phyloP scores from a whole-genome alignment of 2,113 vertebrate species.

The Polypterus senegalus region DNA sequence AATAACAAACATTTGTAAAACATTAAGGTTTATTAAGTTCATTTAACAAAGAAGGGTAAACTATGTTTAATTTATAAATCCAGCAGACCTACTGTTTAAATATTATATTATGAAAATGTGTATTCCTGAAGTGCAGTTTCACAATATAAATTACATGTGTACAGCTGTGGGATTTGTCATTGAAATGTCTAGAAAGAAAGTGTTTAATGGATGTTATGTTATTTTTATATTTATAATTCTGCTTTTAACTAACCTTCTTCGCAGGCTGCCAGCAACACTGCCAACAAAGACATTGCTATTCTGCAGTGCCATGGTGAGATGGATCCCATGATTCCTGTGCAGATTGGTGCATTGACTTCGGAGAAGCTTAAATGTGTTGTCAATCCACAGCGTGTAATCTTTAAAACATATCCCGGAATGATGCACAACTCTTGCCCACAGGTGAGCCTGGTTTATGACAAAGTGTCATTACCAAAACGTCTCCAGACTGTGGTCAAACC shows the following conservation, averaged over 20 bases:
- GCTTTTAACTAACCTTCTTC: background rate
- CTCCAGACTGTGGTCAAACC: background rate
- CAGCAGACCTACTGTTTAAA: too few relatives aligned
- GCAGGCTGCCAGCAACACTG: conserved; percentile 67
- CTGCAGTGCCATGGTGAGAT: conserved; percentile 89
- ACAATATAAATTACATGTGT: too few relatives aligned
- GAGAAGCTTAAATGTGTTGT: conserved; percentile 79
- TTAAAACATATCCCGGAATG: conserved; percentile 75
- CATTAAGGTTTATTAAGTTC: too few relatives aligned
- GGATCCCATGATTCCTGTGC: conserved; percentile 78
- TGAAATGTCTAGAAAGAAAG: too few relatives aligned
- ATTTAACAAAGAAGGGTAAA: too few relatives aligned
- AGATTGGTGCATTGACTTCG: conserved; percentile 75
- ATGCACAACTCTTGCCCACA: conserved; percentile 80
- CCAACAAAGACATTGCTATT: conserved; percentile 75
- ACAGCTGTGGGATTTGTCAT: too few relatives aligned
- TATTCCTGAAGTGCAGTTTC: too few relatives aligned
- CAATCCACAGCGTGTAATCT: conserved; percentile 67
- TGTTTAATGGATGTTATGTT: too few relatives aligned
- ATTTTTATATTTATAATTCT: too few relatives aligned
- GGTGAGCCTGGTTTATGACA: conserved; percentile 31
- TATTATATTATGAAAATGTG: too few relatives aligned
- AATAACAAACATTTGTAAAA: too few relatives aligned
- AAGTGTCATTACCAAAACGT: background rate
- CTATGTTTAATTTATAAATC: too few relatives aligned